Conservation (phyloP, 1,140 invertebrate species). For the Tetranychus cinnabarinus region DNA sequence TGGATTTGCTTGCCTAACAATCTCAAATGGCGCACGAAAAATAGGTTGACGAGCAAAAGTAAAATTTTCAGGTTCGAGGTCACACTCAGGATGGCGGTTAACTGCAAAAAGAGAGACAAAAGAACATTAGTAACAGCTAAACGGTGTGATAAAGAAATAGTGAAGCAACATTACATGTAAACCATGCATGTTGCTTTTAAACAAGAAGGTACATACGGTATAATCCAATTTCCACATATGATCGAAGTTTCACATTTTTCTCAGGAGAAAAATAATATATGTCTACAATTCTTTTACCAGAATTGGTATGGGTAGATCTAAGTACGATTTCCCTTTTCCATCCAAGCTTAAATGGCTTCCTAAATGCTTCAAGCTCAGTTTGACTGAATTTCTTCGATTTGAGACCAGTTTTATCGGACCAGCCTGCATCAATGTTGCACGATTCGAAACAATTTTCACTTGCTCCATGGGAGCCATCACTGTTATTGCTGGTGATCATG, state of each 20-base stretch:
- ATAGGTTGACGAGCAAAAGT: constrained; percentile 8
- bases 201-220: neutral
- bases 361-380: constrained; percentile 2
- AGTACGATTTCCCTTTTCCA: constrained; percentile 9
- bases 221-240: constrained; percentile 6
- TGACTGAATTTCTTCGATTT: neutral
- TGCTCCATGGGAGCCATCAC: too few relatives aligned
- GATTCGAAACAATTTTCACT: too few relatives aligned
- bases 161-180: neutral
- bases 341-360: constrained; percentile 5
- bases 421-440: too few relatives aligned
- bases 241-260: constrained; percentile 3
- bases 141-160: neutral
- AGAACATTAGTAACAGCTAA: neutral
- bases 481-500: too few relatives aligned
- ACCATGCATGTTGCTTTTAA: too few relatives aligned
- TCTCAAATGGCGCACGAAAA: constrained; percentile 5
- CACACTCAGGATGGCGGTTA: neutral
- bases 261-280: constrained; percentile 8
- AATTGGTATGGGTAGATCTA: neutral
- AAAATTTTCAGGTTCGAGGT: constrained; percentile 6
- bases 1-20: constrained; percentile 3
- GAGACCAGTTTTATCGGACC: neutral
- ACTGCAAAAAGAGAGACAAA: neutral
- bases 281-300: constrained; percentile 8